Conservation (phyloP, 2,797 vertebrate species). For the Phrynocephalus guinanensis region DNA sequence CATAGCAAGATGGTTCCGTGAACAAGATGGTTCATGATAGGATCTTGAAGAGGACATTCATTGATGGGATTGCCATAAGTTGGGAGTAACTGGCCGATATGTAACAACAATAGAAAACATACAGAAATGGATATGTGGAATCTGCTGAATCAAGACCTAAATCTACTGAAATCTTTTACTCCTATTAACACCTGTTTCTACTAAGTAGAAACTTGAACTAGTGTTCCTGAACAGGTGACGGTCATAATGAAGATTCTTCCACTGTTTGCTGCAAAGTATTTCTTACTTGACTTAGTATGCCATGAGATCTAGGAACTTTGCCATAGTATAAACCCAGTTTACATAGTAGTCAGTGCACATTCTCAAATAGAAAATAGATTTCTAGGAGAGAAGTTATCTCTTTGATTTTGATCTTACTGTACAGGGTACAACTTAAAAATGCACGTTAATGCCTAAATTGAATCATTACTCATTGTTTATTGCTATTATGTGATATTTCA, state of each 20-base stretch:
- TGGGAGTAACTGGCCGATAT: too few relatives aligned
- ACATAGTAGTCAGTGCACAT: neutral
- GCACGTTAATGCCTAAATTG: neutral
- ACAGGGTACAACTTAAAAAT: neutral
- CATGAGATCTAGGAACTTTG: neutral
- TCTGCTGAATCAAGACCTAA: neutral
- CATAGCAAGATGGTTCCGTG: too few relatives aligned
- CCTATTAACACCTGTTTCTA: neutral
- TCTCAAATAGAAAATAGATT: neutral
- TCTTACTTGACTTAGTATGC: neutral
- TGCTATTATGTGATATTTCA: neutral
- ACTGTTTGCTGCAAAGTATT: neutral
- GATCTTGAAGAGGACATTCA: too few relatives aligned
- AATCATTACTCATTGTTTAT: neutral
- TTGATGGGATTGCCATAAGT: too few relatives aligned
- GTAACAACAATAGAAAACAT: neutral
- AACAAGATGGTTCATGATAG: too few relatives aligned
- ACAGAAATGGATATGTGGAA: neutral
- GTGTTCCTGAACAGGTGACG: neutral
- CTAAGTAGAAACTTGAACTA: neutral
- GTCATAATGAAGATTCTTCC: neutral
- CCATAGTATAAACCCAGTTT: neutral
- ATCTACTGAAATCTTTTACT: neutral
- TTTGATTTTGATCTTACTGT: constrained; percentile 1
- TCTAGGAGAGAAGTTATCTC: neutral